These are phyloP conservation scores for Amblyjoppa fuscipennis DNA, from an alignment of 2,888 invertebrate species.

Conservation along the genomic window DNA sequence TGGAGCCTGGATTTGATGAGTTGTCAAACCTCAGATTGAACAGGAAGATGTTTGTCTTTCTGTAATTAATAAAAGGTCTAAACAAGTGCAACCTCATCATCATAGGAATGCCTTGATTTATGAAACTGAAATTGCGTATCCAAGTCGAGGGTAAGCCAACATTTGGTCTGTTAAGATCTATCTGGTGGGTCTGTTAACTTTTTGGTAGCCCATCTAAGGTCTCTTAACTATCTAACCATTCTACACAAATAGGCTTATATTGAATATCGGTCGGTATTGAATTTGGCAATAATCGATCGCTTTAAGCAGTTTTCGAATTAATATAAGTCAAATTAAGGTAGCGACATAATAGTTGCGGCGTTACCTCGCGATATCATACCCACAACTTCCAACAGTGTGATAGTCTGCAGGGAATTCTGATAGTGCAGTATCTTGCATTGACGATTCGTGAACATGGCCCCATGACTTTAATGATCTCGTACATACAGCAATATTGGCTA, in stretches of 20 bases:
- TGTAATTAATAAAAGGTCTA: too few species aligned
- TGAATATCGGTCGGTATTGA: too few species aligned
- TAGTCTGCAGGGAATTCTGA: conserved; percentile 42
- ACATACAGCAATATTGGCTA: conserved; percentile 67
- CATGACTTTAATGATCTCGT: conserved; percentile 76
- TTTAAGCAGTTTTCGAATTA: not conserved
- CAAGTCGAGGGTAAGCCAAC: too few species aligned
- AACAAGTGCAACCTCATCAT: too few species aligned
- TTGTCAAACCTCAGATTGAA: not conserved
- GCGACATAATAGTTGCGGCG: not conserved
- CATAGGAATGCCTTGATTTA: too few species aligned
- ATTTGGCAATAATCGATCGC: not conserved
- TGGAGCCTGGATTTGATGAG: not conserved
- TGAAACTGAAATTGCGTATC: too few species aligned
- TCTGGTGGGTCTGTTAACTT: too few species aligned
- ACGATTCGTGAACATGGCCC: conserved; percentile 67
- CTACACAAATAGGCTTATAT: too few species aligned
- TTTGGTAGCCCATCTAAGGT: too few species aligned
- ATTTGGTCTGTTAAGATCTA: too few species aligned
- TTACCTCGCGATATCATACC: conserved; percentile 8
- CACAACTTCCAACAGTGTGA: conserved; percentile 21
- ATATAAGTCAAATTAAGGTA: not conserved
- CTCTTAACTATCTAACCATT: too few species aligned
- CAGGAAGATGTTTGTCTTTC: not conserved
- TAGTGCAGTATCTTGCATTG: conserved; percentile 18